Percentiles rank a stretch among this genome's conserved stretches.
Evolutionary conservation across 2,888 invertebrate genomes (phyloP).

Genomic region (Drosophila paramelanica): DNA sequence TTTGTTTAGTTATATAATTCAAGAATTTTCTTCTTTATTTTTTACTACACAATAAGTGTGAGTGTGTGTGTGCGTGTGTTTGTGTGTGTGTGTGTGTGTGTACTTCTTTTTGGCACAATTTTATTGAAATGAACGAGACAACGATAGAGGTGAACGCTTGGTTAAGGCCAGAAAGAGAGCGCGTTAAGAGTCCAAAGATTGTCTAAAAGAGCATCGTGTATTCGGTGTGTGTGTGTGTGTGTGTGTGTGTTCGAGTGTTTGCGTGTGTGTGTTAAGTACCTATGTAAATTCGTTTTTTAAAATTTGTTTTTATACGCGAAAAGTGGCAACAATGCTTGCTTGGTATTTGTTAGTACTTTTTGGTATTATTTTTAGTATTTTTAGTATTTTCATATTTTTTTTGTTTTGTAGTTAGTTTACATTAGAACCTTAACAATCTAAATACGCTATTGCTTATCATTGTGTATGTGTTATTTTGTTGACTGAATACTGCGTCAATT

Average conservation of each 20-base stretch:
- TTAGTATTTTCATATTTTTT: slow-evolving; percentile 15
- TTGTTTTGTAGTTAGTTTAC: slow-evolving; percentile 11
- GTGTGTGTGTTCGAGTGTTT: neutral
- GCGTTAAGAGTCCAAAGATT: slow-evolving; percentile 28
- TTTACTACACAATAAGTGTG: slow-evolving; percentile 39
- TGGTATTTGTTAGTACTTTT: no score
- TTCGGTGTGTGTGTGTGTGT: neutral
- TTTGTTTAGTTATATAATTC: slow-evolving; percentile 1
- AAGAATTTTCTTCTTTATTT: neutral
- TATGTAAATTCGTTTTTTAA: slow-evolving; percentile 73
- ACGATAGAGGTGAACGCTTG: slow-evolving; percentile 5
- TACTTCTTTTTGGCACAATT: slow-evolving; percentile 45
- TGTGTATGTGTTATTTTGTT: slow-evolving; percentile 25
- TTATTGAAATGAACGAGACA: slow-evolving; percentile 35
- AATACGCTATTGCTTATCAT: slow-evolving; percentile 66
- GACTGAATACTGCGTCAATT: slow-evolving; percentile 43
- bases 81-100: neutral
- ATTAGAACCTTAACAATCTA: slow-evolving; percentile 61
- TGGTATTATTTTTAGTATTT: slow-evolving; percentile 4
- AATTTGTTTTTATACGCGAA: slow-evolving; percentile 27
- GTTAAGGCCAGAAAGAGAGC: slow-evolving; percentile 36
- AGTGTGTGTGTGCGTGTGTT: slow-evolving; percentile 25
- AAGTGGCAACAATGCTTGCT: slow-evolving; percentile 21
- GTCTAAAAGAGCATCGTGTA: slow-evolving; percentile 28
- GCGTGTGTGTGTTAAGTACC: slow-evolving; percentile 56